Base-by-base conservation (phyloP, 1,140 invertebrate genomes). In the Coptotermes formosanus region DNA sequence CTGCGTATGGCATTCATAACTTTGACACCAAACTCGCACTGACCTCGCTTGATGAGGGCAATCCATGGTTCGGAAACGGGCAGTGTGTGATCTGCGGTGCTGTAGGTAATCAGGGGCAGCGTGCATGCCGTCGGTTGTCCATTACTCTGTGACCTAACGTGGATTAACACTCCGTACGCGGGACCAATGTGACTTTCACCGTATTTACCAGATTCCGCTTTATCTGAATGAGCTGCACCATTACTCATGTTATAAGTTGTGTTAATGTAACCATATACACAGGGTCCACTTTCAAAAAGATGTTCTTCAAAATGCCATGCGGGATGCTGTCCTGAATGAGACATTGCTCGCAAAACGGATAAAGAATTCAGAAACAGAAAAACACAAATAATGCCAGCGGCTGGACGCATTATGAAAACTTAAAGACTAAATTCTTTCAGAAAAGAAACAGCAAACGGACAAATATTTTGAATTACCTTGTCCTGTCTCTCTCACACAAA, bases 1-100 rank as follows among this genome's bases (percentile, higher is more conserved):
- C 92, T 93, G 59, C 91, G 90, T 89, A 93, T 93, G 25, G 95
- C 95, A 90, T 96, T 94, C 88, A 94, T 93, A 85, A 96, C 92
- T 91, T 97, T 97, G 82, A 94, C 93, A 89, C 96, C 94, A 89
- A 96, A 96, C 88, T 94, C 94, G 90, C 96, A 97, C 32, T 90
- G 91, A 44, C 96, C 96, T 30, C 95, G 90, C 87, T 93, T 92
- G 8, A 96, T 94, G 83, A 97, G 90, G 2, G 96, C 96, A 85
- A 97, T 94, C 95, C 96, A 97, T 1, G 94, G 92, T 38, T 93
- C 91, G 0, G 89, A 89, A n/a, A 92, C 92, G 44, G 91, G 89
- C 6, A 91, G 89, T 16, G 44, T 52, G 0, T 87, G 85, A 52
- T 83, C 83, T 1, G 44, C 59, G 7, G 91, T 90, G 11, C 90